Evolutionary conservation across 2,888 invertebrate species (phyloP), one percentile per base, ranked within the genome.

Genomic region (Punctoribates punctum): DNA sequence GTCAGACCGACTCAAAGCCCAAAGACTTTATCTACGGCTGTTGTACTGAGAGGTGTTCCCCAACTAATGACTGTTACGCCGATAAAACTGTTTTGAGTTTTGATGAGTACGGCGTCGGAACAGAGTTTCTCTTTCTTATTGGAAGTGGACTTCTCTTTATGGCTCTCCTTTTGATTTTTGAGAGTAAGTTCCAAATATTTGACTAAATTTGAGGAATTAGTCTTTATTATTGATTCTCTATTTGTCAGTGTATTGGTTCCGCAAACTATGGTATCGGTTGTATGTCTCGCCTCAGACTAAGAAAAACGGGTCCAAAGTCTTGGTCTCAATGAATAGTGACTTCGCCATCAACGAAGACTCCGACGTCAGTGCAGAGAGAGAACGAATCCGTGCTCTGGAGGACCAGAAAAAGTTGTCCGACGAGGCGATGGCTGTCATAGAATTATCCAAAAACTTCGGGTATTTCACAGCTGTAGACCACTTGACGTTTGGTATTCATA

Each of bases 381-480:
- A 42, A 4, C 54, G 77, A n/a, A 46, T 77, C 23, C 57, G 72
- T n/a, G 9, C n/a, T 27, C 11, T 60, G 2, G 9, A 0, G 1
- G 34, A 48, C 1, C 23, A 25, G 20, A 23, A n/a, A 60, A 9
- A 5, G 17, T 20, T 46, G 1, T 15, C 6, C 13, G 2, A 6
- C 8, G 73, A 78, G 15, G 54, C 78, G 23, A 38, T 79, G 51
- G 38, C 73, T 20, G 79, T 79, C 0, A 23, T 65, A 6, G 57
- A 78, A 38, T 75, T 80, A 60, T 78, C 77, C 8, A 80, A 80
- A 75, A 13, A 27, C 0, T 81, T 76, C 60, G 70, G 75, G 11
- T 60, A 65, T 8, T 77, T 80, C 23, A 75, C 51, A 73, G 80
- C 80, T 11, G 80, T 80, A 23, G 78, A 80, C 75, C 46, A 77